These are phyloP conservation scores for Hephaestus fuliginosus DNA, from an alignment of 2,797 vertebrate genomes.

Conservation along the genomic window DNA sequence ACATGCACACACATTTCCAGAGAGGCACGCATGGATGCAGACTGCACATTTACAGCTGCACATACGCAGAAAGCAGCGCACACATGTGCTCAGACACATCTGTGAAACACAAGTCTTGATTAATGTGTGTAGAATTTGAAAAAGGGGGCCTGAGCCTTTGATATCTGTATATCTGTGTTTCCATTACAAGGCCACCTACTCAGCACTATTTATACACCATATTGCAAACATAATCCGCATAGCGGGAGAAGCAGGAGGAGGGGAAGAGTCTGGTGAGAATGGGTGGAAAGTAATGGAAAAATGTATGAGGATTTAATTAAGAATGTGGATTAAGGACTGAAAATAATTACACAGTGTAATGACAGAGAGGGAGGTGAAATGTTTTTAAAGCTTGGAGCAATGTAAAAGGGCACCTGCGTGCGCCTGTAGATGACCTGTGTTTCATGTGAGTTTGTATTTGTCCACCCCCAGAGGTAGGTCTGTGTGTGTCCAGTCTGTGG, in stretches of 20 bases:
- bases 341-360: constrained; percentile 60
- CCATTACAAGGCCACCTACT: constrained; percentile 75
- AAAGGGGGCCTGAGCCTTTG: constrained; percentile 61
- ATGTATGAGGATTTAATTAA: constrained; percentile 69
- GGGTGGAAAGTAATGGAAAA: constrained; percentile 36
- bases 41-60: constrained; percentile 40
- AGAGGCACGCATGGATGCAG: constrained; percentile 35
- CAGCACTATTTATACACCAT: constrained; percentile 67
- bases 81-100: constrained; percentile 65
- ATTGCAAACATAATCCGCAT: constrained; percentile 71
- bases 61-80: constrained; percentile 6
- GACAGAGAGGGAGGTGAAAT: constrained; percentile 36
- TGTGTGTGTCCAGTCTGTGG: constrained; percentile 60
- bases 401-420: constrained; percentile 53
- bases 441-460: constrained; percentile 71
- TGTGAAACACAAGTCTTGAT: constrained; percentile 74
- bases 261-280: constrained; percentile 20
- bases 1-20: constrained; percentile 53
- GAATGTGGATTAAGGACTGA: constrained; percentile 63
- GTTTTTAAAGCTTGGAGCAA: constrained; percentile 31
- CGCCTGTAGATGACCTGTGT: constrained; percentile 47
- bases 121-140: constrained; percentile 63
- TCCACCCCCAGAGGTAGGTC: constrained; percentile 39
- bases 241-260: constrained; percentile 49
- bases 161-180: constrained; percentile 74